Percentiles rank a stretch among this genome's conserved stretches.
phyloP scores from a whole-genome alignment of 2,888 invertebrate species.

The Xylota segnis region DNA sequence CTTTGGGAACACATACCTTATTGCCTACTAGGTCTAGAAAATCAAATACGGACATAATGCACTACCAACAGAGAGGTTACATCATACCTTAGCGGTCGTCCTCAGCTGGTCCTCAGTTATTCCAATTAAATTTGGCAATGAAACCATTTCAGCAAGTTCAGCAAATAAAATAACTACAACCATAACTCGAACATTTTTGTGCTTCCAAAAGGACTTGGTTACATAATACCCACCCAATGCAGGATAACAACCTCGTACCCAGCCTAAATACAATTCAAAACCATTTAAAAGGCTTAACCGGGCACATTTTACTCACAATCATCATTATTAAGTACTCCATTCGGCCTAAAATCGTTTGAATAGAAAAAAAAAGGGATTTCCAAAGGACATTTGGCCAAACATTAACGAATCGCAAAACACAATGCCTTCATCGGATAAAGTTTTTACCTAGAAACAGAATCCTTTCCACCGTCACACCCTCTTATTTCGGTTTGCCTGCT shows the following conservation, averaged over 20 bases:
- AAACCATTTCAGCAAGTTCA: too few relatives aligned
- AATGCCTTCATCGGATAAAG: conserved; percentile 37
- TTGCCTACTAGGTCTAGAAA: too few relatives aligned
- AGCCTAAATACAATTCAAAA: background rate
- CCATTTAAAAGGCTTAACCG: conserved; percentile 8
- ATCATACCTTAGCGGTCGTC: too few relatives aligned
- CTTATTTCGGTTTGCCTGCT: background rate
- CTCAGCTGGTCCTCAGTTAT: too few relatives aligned
- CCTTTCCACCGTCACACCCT: conserved; percentile 24
- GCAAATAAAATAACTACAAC: background rate
- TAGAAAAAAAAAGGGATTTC: conserved; percentile 31
- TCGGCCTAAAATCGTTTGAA: conserved; percentile 31
- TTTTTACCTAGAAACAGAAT: conserved; percentile 37
- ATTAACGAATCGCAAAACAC: conserved; percentile 22
- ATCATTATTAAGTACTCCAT: conserved; percentile 38
- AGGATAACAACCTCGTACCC: background rate
- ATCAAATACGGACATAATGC: too few relatives aligned
- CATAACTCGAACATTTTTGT: conserved; percentile 10
- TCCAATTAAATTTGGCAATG: too few relatives aligned
- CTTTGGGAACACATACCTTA: too few relatives aligned
- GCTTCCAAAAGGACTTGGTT: background rate
- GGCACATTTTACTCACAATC: conserved; percentile 24
- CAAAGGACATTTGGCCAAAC: conserved; percentile 23
- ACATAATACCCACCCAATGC: background rate
- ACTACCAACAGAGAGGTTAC: too few relatives aligned